phyloP scores from a whole-genome alignment of 2,797 vertebrate species.

The Gymnopithys bicolor region DNA sequence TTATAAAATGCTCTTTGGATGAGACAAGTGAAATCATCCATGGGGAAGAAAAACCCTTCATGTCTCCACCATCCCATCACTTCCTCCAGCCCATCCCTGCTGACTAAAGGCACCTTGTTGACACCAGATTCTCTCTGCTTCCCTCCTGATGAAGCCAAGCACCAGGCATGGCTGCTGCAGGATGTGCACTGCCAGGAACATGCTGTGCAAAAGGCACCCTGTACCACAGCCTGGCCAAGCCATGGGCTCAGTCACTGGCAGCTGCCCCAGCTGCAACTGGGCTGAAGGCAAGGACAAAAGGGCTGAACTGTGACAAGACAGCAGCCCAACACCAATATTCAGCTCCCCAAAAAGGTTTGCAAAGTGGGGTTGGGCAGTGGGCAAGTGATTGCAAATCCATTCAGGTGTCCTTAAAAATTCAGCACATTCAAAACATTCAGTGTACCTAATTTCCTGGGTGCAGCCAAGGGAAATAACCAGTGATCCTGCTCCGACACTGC shows the following conservation, averaged over 20 bases:
- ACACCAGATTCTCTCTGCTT: neutral
- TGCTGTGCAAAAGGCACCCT: no score
- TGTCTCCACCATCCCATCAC: neutral
- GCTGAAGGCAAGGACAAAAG: neutral
- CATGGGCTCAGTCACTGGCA: neutral
- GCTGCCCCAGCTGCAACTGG: neutral
- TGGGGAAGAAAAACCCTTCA: neutral
- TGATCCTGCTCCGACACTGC: neutral
- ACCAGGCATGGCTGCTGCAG: neutral
- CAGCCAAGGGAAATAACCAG: neutral
- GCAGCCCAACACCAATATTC: neutral
- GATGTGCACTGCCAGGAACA: neutral
- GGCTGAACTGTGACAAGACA: neutral
- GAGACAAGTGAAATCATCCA: neutral
- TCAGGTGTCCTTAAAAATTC: neutral
- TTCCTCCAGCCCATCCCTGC: neutral
- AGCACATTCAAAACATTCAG: neutral
- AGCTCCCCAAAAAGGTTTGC: neutral
- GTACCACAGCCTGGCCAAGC: fast-evolving
- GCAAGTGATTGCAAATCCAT: neutral
- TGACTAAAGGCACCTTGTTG: neutral
- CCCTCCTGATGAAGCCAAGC: neutral
- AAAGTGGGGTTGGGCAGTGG: neutral
- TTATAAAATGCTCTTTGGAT: neutral
- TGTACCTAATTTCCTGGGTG: neutral